Conservation (phyloP, 2,888 invertebrate species). For the Malthinus seriepunctatus region DNA sequence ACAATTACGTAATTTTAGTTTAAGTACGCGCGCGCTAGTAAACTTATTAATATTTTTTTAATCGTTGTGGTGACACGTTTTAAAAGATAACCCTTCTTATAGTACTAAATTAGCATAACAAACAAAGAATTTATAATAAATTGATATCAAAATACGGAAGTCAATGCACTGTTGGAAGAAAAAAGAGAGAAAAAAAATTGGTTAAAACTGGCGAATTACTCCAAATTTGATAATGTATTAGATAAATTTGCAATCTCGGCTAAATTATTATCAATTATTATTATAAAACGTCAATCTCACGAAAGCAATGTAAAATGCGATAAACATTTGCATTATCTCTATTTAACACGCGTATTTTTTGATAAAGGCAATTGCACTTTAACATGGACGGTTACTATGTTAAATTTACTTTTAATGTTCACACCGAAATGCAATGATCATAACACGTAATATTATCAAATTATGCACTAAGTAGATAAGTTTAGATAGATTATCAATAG, state of each 20-base stretch:
- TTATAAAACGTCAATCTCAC: background rate
- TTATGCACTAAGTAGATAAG: too few relatives aligned
- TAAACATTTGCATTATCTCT: background rate
- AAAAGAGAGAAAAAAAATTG: background rate
- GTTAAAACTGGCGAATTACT: too few relatives aligned
- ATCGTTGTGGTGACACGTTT: conserved; percentile 13
- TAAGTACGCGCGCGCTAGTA: background rate
- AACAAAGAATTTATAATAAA: conserved; percentile 11
- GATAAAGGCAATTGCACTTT: conserved; percentile 1
- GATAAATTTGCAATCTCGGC: too few relatives aligned
- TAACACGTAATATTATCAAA: too few relatives aligned
- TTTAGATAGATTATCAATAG: too few relatives aligned
- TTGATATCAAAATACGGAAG: conserved; percentile 7
- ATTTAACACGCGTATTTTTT: background rate
- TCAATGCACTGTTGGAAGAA: conserved; percentile 18
- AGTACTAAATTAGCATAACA: conserved; percentile 10
- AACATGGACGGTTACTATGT: conserved; percentile 1
- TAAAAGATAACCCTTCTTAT: conserved; percentile 14
- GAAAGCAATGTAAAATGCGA: background rate
- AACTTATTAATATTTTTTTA: background rate
- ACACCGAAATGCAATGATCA: too few relatives aligned
- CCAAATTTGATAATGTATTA: too few relatives aligned
- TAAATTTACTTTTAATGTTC: background rate
- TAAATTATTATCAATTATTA: too few relatives aligned
- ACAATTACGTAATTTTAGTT: too few relatives aligned